Evolutionary conservation across 2,888 invertebrate genomes (phyloP).

Genomic region (Himalopsyche anomala): DNA sequence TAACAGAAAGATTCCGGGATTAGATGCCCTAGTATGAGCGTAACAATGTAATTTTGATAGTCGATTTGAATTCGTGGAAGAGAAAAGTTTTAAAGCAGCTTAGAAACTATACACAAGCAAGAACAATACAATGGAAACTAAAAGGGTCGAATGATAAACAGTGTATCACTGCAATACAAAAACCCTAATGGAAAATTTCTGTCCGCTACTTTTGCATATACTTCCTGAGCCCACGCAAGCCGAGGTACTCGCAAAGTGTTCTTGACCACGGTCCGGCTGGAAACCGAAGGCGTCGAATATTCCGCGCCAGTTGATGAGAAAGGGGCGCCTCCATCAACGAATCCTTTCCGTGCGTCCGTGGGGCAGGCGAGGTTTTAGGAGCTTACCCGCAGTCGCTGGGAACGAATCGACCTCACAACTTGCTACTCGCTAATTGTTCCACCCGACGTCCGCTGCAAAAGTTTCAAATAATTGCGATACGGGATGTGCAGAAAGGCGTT

Average conservation of each 20-base stretch:
- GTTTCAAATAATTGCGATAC: constrained; percentile 12
- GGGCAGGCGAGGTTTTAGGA: constrained; percentile 36
- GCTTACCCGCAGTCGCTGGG: constrained; percentile 41
- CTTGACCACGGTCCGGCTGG: constrained; percentile 22
- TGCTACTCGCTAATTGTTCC: constrained; percentile 54
- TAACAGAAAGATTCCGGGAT: too few species aligned
- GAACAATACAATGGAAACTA: constrained; percentile 7
- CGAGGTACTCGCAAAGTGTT: neutral
- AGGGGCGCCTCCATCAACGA: constrained; percentile 59
- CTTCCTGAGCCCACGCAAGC: neutral
- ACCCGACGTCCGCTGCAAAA: neutral
- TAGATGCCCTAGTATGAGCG: too few species aligned
- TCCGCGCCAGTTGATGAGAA: constrained; percentile 53
- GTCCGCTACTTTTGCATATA: constrained; percentile 6
- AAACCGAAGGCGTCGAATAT: constrained; percentile 52
- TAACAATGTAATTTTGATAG: too few species aligned
- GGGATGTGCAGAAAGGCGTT: neutral
- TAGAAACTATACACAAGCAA: neutral
- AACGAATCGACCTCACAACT: constrained; percentile 54
- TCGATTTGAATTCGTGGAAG: too few species aligned
- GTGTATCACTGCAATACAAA: constrained; percentile 39
- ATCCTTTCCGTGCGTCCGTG: constrained; percentile 52
- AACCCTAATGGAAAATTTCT: constrained; percentile 39
- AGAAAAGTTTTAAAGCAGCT: neutral
- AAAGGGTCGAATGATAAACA: constrained; percentile 23